Base-by-base conservation (phyloP, 2,888 invertebrate genomes). In the Pachycephus smyrnensis region DNA sequence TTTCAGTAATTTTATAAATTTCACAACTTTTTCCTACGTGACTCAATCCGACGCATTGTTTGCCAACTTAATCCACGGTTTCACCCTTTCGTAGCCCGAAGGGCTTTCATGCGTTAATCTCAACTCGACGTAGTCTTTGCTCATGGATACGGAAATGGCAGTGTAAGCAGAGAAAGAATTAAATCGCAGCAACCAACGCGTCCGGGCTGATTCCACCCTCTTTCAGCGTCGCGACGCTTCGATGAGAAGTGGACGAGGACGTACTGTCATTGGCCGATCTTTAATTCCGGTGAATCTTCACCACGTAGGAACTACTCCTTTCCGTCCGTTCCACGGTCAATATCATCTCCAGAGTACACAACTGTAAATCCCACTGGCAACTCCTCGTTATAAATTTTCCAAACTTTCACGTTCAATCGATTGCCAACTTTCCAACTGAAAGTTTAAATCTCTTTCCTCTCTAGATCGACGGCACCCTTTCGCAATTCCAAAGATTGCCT, bases 271-370 rank as follows among this genome's bases (percentile, higher is more conserved):
- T 55, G 55, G 55, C 55, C 55, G 23, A 23, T 23, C 55, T 55
- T 55, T 55, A 55, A 55, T 55, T 55, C 55, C 55, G 23, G 55
- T 23, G 55, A 55, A 55, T 2, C 23, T 55, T 55, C 23, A 55
- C 23, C 55, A 2, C 55, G 23, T 55, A 55, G 55, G 23, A 55
- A 55, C 71, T 23, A 33, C 40, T 12, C 75, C 77, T 32, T 73
- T 73, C 15, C 68, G 32, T 35, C 71, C 76, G 36, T 73, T 81
- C 83, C 81, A 86, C 85, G 86, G 87, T 88, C 88, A 88, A 89
- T 88, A 88, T 89, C 84, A 89, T 89, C 86, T 87, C 84, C 81
- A 86, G 82, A 85, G 89, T 86, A 89, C 88, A 89, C 86, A 87
- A 85, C 83, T 84, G 83, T 80, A 83, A 87, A 88, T 88, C 86